Evolutionary conservation across 2,797 vertebrate genomes (phyloP).

Genomic region (Arctocebus calabarensis): DNA sequence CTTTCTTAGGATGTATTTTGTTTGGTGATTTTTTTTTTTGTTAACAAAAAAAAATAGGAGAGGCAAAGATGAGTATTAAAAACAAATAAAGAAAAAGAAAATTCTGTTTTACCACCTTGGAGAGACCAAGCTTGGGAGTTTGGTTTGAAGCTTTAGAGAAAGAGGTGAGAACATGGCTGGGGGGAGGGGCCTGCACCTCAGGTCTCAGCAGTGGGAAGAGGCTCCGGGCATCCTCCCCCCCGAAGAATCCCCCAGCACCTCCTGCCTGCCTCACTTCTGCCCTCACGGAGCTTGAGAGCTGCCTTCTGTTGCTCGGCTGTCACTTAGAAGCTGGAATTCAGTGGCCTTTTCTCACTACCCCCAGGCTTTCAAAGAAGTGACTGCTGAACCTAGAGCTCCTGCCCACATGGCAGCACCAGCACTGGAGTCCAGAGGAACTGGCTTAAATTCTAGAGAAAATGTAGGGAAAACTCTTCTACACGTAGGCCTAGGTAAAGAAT

Average conservation of each 20-base stretch:
- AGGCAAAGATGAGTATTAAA: background rate
- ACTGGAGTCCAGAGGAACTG: background rate
- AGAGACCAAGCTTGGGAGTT: background rate
- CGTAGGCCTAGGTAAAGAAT: background rate
- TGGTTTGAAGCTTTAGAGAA: background rate
- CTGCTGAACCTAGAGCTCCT: background rate
- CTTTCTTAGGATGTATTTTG: background rate
- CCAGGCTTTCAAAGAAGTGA: background rate
- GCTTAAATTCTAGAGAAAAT: background rate
- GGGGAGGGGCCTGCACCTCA: background rate
- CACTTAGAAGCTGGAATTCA: background rate
- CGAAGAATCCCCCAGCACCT: background rate
- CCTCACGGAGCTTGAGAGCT: background rate
- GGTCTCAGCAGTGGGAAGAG: background rate
- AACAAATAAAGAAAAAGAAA: background rate
- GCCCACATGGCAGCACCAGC: too few species aligned
- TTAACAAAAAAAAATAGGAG: background rate
- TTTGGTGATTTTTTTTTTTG: background rate
- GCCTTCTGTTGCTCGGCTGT: background rate
- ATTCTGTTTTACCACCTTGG: background rate
- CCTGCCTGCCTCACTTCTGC: background rate
- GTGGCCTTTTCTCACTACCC: rapidly evolving
- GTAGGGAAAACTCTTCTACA: background rate
- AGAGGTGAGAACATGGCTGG: background rate
- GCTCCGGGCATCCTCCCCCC: background rate